These are phyloP conservation scores for Pagetopsis macropterus DNA, from an alignment of 2,797 vertebrate genomes.

Conservation along the genomic window DNA sequence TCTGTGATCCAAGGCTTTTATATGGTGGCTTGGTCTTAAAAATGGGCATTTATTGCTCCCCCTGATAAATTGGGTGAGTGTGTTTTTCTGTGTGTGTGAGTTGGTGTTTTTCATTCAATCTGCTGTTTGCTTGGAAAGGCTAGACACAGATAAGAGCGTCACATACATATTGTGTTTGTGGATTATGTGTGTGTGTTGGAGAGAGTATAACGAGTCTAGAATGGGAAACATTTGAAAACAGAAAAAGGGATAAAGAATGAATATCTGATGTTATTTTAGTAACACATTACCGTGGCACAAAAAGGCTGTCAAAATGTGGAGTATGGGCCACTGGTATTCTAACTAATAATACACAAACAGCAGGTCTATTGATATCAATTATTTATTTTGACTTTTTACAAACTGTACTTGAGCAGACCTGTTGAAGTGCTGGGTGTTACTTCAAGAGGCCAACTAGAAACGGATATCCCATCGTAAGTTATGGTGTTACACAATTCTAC, in stretches of 20 bases:
- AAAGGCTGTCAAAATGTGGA: neutral
- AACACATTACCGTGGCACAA: neutral
- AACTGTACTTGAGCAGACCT: too few species aligned
- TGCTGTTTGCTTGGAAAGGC: slow-evolving; percentile 30
- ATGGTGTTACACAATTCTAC: too few species aligned
- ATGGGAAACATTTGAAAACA: neutral
- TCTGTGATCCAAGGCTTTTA: slow-evolving; percentile 72
- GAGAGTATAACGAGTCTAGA: slow-evolving; percentile 10
- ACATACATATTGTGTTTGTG: slow-evolving; percentile 2
- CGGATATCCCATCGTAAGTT: too few species aligned
- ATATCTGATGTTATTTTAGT: neutral
- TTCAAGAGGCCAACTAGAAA: too few species aligned
- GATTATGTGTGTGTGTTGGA: neutral
- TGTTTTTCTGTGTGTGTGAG: slow-evolving; percentile 9
- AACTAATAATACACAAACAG: neutral
- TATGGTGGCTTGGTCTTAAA: slow-evolving; percentile 75
- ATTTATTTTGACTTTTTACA: too few species aligned
- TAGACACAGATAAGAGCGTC: slow-evolving; percentile 4
- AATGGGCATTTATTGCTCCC: slow-evolving; percentile 67
- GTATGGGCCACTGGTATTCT: neutral
- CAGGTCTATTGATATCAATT: too few species aligned
- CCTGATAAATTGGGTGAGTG: slow-evolving; percentile 55
- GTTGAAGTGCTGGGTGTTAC: too few species aligned
- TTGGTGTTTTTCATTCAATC: slow-evolving; percentile 43
- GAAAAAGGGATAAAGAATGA: neutral